phyloP scores from a whole-genome alignment of 2,113 vertebrate genomes.

The Odontesthes bonariensis region DNA sequence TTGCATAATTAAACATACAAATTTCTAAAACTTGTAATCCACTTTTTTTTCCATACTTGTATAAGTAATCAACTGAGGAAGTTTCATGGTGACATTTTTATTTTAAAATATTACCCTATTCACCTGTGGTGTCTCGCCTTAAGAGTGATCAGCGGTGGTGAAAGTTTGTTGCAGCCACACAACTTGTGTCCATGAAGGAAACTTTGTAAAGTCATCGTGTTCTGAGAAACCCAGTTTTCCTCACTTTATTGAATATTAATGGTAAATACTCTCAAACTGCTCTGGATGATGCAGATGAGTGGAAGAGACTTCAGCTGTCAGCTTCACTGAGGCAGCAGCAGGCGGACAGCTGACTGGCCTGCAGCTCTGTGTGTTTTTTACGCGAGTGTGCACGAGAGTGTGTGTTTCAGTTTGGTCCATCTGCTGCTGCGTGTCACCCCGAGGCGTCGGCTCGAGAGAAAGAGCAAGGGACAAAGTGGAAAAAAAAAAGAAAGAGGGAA shows the following conservation, averaged over 20 bases:
- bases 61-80: too few species aligned
- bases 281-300: constrained; percentile 19
- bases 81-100: too few species aligned
- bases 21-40: too few species aligned
- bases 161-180: neutral
- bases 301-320: constrained; percentile 34
- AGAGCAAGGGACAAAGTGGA: constrained; percentile 30
- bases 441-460: constrained; percentile 53
- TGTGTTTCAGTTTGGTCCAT: constrained; percentile 61
- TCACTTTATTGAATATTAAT: constrained; percentile 34
- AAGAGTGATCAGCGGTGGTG: neutral
- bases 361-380: constrained; percentile 53
- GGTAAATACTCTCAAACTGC: constrained; percentile 17
- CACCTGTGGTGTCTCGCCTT: too few species aligned
- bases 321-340: constrained; percentile 54
- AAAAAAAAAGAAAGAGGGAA: constrained; percentile 24
- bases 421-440: constrained; percentile 66
- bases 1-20: too few species aligned
- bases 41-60: too few species aligned
- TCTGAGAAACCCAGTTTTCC: neutral
- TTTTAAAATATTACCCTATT: too few species aligned
- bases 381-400: constrained; percentile 14
- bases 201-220: constrained; percentile 7
- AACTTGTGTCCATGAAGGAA: neutral
- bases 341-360: constrained; percentile 74